These are phyloP conservation scores for Fregetta grallaria DNA, from an alignment of 2,113 vertebrate species.

Conservation along the genomic window DNA sequence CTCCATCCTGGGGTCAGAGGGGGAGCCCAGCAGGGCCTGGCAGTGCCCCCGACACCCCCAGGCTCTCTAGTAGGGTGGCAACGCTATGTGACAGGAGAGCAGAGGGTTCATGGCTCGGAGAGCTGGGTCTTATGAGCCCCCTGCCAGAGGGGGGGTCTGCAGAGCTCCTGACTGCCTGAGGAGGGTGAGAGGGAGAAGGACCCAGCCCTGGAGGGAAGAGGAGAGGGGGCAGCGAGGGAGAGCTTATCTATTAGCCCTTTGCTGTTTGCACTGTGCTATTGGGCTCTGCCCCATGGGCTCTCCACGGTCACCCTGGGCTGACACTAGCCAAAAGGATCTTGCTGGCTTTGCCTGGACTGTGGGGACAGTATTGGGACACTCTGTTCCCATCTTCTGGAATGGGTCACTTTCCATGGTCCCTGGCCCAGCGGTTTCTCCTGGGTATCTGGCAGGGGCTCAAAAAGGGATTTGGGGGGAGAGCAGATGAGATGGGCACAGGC, in stretches of 20 bases:
- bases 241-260: background rate
- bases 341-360: background rate
- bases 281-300: background rate
- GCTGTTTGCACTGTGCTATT: background rate
- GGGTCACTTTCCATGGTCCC: background rate
- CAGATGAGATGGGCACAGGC: background rate
- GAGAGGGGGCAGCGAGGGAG: background rate
- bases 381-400: background rate
- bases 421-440: background rate
- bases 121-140: background rate
- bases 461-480: background rate
- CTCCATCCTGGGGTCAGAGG: background rate
- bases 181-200: background rate
- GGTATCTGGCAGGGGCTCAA: background rate
- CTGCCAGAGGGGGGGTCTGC: background rate
- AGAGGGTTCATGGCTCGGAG: background rate
- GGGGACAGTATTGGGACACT: background rate
- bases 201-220: background rate
- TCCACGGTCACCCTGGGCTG: background rate
- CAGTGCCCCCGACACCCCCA: background rate
- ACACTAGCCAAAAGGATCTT: background rate
- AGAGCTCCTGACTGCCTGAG: background rate
- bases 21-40: background rate
- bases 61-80: background rate
- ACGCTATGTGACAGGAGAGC: background rate